Percentiles rank a stretch among this genome's conserved stretches.
These are phyloP conservation scores for Callionymus lyra DNA, from an alignment of 2,113 vertebrate genomes.

Conservation along the genomic window DNA sequence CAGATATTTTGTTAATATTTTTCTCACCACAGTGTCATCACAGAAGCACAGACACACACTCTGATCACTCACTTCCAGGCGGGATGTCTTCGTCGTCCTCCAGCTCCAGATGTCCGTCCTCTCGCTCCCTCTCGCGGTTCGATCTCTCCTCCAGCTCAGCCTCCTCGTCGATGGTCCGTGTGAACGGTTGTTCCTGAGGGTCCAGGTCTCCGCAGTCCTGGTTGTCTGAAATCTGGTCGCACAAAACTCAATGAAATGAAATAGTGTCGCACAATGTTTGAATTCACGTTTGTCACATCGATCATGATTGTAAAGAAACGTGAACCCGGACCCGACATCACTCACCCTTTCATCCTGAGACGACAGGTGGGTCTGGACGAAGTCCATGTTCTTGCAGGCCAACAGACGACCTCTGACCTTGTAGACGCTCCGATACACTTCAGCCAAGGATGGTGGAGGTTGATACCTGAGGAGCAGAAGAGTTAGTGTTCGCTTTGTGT, in stretches of 20 bases:
- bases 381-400: conserved; percentile 94
- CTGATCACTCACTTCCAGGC: conserved; percentile 83
- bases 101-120: conserved; percentile 84
- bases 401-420: conserved; percentile 91
- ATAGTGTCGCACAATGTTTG: too few relatives aligned
- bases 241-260: not conserved
- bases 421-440: conserved; percentile 91
- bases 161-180: conserved; percentile 94
- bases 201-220: conserved; percentile 86
- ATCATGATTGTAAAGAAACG: too few relatives aligned
- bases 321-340: too few relatives aligned
- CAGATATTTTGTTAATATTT: too few relatives aligned
- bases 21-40: too few relatives aligned
- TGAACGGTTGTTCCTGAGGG: conserved; percentile 87
- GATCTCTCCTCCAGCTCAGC: conserved; percentile 90
- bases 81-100: conserved; percentile 96
- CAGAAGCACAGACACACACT: too few relatives aligned
- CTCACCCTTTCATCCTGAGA: conserved; percentile 89
- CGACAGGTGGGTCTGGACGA: conserved; percentile 83
- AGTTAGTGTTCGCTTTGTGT: not conserved
- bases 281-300: too few relatives aligned
- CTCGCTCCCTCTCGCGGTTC: conserved; percentile 83
- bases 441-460: conserved; percentile 83
- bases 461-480: conserved; percentile 74
- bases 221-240: conserved; percentile 80